Evolutionary conservation across 2,888 invertebrate genomes (phyloP), one percentile per base, ranked within the genome.

Genomic region (Eristalis arbustorum): DNA sequence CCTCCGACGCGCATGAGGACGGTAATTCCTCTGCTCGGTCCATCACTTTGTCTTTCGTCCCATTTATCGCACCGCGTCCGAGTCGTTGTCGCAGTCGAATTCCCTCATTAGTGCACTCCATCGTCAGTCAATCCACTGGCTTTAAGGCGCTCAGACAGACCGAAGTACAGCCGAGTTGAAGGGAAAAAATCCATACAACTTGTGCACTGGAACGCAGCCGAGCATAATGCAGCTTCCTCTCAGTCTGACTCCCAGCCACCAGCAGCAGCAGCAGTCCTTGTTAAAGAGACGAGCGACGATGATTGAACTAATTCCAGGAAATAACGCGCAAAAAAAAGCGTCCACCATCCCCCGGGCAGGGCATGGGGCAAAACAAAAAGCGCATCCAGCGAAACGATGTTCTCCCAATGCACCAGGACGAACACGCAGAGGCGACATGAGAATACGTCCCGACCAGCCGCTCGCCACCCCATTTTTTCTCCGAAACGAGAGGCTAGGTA

Each of bases 261-360:
- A 10, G 18, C 18, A 18, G 18, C 13, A 13, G n/a, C n/a, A n/a
- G n/a, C 2, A 0, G 10, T 56, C 4, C 56, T 56, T 10, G 56
- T 56, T 56, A 37, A 37, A 56, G 18, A 56, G 59, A 28, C 63
- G 49, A 63, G 62, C 56, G 28, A 77, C 69, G 63, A 34, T 71
- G 77, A 77, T 77, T 63, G 72, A 79, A 79, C 79, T 79, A 73
- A 79, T 79, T 73, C 49, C 79, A 73, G 73, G 73, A 79, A 67
- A 56, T 34, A 67, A 67, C 40, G 61, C 42, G 66, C 25, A 66
- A 66, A 68, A 66, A 68, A 78, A 49, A 18, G n/a, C 42, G n/a
- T 1, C 49, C 49, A 8, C 49, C 49, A 49, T 49, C 18, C 49
- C 49, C 5, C 1, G 49, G 49, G 49, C 49, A 18, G 8, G 18